phyloP scores from a whole-genome alignment of 2,888 invertebrate species.

The Drosophila greeni region DNA sequence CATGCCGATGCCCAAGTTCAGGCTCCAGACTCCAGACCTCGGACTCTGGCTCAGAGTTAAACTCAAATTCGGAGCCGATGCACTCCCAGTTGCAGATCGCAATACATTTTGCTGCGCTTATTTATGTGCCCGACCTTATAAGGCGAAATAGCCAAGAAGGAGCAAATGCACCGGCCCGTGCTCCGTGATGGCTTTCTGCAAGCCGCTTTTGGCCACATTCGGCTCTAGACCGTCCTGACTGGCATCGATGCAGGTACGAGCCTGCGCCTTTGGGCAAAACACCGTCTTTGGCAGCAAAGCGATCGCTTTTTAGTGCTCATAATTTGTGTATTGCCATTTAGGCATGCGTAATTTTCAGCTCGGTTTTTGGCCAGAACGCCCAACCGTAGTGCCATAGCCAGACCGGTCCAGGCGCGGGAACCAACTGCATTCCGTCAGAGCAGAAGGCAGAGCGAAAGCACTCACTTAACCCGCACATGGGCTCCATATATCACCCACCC shows the following conservation, averaged over 20 bases:
- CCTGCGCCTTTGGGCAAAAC: conserved; percentile 48
- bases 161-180: conserved; percentile 35
- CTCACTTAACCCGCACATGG: conserved; percentile 50
- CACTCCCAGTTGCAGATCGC: conserved; percentile 30
- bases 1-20: conserved; percentile 36
- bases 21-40: conserved; percentile 13
- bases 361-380: conserved; percentile 43
- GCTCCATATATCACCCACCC: conserved; percentile 30
- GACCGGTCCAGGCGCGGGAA: neutral
- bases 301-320: conserved; percentile 69
- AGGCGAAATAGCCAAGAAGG: conserved; percentile 67
- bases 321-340: conserved; percentile 59
- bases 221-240: conserved; percentile 2
- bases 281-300: conserved; percentile 64
- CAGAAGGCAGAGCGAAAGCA: conserved; percentile 19
- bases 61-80: conserved; percentile 13
- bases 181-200: conserved; percentile 35
- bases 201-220: conserved; percentile 70
- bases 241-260: conserved; percentile 48
- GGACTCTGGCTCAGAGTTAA: neutral
- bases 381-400: neutral
- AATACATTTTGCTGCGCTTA: conserved; percentile 66
- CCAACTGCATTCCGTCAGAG: conserved; percentile 10
- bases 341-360: conserved; percentile 69
- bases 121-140: conserved; percentile 73